Evolutionary conservation across 2,888 invertebrate species (phyloP).

Genomic region (Caenorhabditis becei): DNA sequence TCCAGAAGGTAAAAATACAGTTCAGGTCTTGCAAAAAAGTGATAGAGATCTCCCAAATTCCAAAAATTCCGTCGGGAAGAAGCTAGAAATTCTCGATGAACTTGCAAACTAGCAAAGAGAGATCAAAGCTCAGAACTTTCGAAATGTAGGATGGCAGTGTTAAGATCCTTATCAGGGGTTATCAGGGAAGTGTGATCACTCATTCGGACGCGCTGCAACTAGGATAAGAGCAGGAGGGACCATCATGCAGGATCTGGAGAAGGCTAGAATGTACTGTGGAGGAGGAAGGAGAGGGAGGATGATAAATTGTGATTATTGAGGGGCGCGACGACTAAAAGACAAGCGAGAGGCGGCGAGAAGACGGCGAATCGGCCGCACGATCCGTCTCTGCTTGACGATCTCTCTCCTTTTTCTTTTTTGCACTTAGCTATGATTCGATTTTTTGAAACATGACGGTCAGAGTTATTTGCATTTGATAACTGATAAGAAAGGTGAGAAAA

Average conservation of each 20-base stretch:
- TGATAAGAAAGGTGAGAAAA: neutral
- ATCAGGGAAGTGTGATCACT: no score
- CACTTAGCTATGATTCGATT: slow-evolving; percentile 28
- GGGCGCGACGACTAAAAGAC: slow-evolving; percentile 49
- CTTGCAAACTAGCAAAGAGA: no score
- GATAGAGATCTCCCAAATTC: no score
- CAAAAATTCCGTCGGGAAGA: no score
- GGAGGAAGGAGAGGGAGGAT: slow-evolving; percentile 22
- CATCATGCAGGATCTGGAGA: neutral
- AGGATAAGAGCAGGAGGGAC: neutral
- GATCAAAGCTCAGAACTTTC: no score
- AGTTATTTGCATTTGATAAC: neutral
- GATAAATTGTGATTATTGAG: slow-evolving; percentile 60
- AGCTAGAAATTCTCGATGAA: no score
- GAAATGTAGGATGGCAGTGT: no score
- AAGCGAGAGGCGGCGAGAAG: slow-evolving; percentile 53
- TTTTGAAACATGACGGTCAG: slow-evolving; percentile 14
- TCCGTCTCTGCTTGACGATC: slow-evolving; percentile 9
- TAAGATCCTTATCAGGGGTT: no score
- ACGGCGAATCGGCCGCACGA: slow-evolving; percentile 48
- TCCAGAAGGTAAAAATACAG: no score
- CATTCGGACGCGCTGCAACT: no score
- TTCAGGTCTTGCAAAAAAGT: no score
- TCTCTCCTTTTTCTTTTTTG: slow-evolving; percentile 28
- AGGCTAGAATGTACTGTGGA: slow-evolving; percentile 51